These are phyloP conservation scores for Ictidomys tridecemlineatus DNA, from an alignment of 2,113 vertebrate species.

Conservation along the genomic window DNA sequence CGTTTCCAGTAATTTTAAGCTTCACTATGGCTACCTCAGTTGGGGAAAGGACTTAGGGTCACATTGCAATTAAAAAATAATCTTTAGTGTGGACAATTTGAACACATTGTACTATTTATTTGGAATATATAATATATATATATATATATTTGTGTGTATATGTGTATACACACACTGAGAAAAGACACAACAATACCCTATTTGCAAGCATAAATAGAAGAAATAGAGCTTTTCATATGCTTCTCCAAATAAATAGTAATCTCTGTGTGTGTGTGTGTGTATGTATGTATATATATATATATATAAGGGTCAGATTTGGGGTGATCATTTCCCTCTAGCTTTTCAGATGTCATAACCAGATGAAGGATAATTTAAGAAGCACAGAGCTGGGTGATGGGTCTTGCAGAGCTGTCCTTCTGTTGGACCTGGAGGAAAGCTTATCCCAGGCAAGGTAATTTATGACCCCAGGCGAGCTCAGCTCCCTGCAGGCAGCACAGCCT, in stretches of 20 bases:
- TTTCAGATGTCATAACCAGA: constrained; percentile 83
- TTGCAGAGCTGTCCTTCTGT: constrained; percentile 81
- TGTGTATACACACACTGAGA: neutral
- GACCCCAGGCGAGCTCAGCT: constrained; percentile 81
- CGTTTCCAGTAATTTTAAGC: neutral
- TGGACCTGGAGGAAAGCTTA: constrained; percentile 84
- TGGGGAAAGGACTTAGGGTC: neutral
- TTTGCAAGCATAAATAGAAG: constrained; percentile 74
- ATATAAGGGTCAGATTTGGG: constrained; percentile 69
- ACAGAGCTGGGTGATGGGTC: constrained; percentile 76
- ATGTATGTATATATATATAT: neutral
- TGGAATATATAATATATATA: neutral
- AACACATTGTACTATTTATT: constrained; percentile 1
- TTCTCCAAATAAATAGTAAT: neutral
- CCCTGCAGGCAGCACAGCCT: constrained; percentile 77
- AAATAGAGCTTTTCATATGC: neutral
- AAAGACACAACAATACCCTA: constrained; percentile 72
- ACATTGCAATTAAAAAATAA: neutral
- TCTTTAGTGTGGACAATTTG: constrained; percentile 34
- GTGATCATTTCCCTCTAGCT: constrained; percentile 70
- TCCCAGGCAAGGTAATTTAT: constrained; percentile 85
- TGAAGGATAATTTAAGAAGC: constrained; percentile 81
- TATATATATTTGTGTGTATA: neutral
- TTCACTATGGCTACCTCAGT: neutral
- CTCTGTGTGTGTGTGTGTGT: neutral